Evolutionary conservation across 2,888 invertebrate genomes (phyloP), one percentile per base, ranked within the genome.

Genomic region (Cepaea hortensis): DNA sequence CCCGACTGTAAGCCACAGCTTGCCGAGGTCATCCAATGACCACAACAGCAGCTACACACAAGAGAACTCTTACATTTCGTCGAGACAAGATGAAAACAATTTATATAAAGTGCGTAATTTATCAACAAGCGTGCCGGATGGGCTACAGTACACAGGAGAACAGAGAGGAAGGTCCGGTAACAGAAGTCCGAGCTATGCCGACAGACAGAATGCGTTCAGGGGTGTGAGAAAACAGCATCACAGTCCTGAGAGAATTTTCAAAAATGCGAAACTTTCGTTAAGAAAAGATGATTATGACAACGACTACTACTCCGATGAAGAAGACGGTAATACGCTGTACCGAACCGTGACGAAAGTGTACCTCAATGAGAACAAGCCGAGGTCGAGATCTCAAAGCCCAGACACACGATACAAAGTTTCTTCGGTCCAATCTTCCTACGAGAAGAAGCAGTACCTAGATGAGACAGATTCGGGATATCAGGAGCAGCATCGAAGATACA

Each of bases 191-290:
- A 23, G n/a, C 35, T 23, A n/a, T 23, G 73, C 23, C 13, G 76
- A 70, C n/a, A 70, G 62, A 4, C 68, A 46, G 20, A 76, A 73
- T n/a, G 20, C 62, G 15, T 86, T 85, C 80, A 84, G 75, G 23
- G 15, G 84, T 62, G 85, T 82, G 4, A 61, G 84, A 73, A 79
- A 83, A 65, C 46, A 80, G 35, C 83, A 68, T 61, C 87, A 87
- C 80, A 87, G 87, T 61, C 87, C 87, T 5, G 84, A 87, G n/a
- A 50, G 87, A 11, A 80, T 87, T 70, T 87, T 87, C 87, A 84
- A 80, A 73, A 87, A 87, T 80, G 46, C 87, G 4, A 79, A 55
- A 23, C 80, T 87, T 61, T 87, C 87, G 48, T 61, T 87, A 5
- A 79, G 75, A 62, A 84, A 48, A 81, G 77, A 83, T 23, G 84